A percentile compares a stretch with the other conserved stretches of the same genome.
Conservation (phyloP, 2,797 vertebrate genomes). For the Acipenser ruthenus region DNA sequence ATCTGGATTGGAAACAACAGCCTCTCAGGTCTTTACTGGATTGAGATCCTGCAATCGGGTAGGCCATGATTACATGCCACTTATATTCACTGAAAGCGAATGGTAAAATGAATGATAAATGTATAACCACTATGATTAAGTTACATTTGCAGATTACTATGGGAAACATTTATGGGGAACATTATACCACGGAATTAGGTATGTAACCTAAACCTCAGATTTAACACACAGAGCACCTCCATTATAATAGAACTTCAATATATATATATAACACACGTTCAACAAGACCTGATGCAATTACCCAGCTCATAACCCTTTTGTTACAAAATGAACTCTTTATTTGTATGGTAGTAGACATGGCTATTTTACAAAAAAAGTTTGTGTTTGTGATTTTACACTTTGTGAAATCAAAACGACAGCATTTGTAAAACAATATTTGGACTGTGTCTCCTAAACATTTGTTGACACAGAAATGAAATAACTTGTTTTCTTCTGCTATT, state of each 20-base stretch:
- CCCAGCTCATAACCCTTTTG: constrained; percentile 18
- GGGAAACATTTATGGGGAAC: neutral
- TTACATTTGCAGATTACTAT: constrained; percentile 11
- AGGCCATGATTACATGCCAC: constrained; percentile 9
- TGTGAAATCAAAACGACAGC: constrained; percentile 31
- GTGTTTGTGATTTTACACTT: constrained; percentile 19
- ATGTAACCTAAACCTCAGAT: neutral
- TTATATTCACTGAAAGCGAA: constrained; percentile 13
- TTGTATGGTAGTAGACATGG: neutral
- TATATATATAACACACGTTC: neutral
- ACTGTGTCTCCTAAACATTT: constrained; percentile 20
- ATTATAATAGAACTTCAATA: neutral
- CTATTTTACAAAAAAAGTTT: too few species aligned
- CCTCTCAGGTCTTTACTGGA: constrained; percentile 15
- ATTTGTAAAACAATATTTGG: constrained; percentile 7
- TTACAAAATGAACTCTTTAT: constrained; percentile 37
- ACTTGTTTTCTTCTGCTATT: constrained; percentile 19
- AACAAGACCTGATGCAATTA: neutral
- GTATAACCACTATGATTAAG: constrained; percentile 11
- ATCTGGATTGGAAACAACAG: constrained; percentile 23
- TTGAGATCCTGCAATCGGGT: too few species aligned
- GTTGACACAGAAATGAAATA: constrained; percentile 21
- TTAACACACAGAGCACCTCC: neutral
- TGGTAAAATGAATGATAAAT: constrained; percentile 16
- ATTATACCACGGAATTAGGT: neutral